phyloP scores from a whole-genome alignment of 2,888 invertebrate genomes.

The Acronicta psi region DNA sequence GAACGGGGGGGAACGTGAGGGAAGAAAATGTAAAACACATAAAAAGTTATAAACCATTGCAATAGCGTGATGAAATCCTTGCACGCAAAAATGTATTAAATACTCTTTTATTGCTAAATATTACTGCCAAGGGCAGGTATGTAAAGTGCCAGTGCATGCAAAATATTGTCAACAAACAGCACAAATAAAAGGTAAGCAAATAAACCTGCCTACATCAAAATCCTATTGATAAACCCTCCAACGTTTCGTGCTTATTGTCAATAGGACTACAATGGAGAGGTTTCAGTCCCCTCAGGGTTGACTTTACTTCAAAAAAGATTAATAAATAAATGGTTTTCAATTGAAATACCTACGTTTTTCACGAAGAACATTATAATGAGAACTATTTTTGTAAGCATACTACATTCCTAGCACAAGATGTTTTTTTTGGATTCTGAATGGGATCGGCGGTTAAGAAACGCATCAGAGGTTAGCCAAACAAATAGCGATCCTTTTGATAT shows the following conservation, averaged over 20 bases:
- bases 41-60: neutral
- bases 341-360: constrained; percentile 11
- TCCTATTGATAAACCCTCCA: constrained; percentile 15
- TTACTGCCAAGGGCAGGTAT: neutral
- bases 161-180: neutral
- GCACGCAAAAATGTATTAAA: neutral
- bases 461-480: too few species aligned
- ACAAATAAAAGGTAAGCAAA: neutral
- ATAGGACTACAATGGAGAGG: constrained; percentile 19
- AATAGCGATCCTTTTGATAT: too few species aligned
- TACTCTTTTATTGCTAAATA: neutral
- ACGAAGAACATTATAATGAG: neutral
- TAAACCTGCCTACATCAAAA: constrained; percentile 10
- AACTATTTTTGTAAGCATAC: neutral
- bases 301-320: constrained; percentile 19
- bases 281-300: constrained; percentile 18
- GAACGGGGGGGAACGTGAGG: neutral
- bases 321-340: constrained; percentile 16
- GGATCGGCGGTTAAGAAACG: too few species aligned
- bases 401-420: neutral
- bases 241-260: constrained; percentile 21
- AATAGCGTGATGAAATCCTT: neutral
- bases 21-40: neutral
- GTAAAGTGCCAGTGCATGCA: neutral
- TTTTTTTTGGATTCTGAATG: too few species aligned